Evolutionary conservation across 2,888 invertebrate species (phyloP), one percentile per base, ranked within the genome.

Genomic region (Orthonevra nobilis): DNA sequence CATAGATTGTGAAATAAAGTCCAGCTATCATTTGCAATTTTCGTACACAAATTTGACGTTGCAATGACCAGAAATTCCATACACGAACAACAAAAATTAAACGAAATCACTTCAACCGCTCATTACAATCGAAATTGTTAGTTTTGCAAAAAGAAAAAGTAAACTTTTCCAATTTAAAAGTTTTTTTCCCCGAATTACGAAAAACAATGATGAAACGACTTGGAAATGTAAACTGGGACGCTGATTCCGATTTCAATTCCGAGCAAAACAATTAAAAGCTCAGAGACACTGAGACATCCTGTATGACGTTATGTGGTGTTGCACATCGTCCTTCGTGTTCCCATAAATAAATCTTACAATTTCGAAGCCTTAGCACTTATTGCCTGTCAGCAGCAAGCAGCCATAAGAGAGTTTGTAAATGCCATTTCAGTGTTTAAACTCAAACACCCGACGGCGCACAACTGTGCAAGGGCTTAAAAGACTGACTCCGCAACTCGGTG

Each of bases 81-180:
- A 70, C 64, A 72, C 66, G 72, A 77, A 69, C 75, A 70, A 44
- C 70, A 58, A n/a, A n/a, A n/a, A 77, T 77, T 64, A 79, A 61
- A 26, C 60, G 60, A 73, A 79, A 79, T 79, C 79, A 79, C 79
- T 79, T 68, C 66, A 79, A 79, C 73, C 79, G 68, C 73, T 73
- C 73, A 73, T 68, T 79, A 73, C 79, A 73, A 73, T 79, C 61
- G 54, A 68, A 72, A 79, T 68, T 79, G 73, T 72, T 72, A 69
- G 56, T 60, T 74, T n/a, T 61, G 44, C 60, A n/a, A n/a, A n/a
- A n/a, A n/a, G n/a, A n/a, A n/a, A n/a, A n/a, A n/a, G 50, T 70
- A 56, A 79, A 73, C 54, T 68, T 79, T 79, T 73, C 66, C 73
- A 66, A 73, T 68, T 79, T 73, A 68, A 79, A 79, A 73, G 23